Evolutionary conservation across 2,797 vertebrate genomes (phyloP).

Genomic region (Lophius americanus): DNA sequence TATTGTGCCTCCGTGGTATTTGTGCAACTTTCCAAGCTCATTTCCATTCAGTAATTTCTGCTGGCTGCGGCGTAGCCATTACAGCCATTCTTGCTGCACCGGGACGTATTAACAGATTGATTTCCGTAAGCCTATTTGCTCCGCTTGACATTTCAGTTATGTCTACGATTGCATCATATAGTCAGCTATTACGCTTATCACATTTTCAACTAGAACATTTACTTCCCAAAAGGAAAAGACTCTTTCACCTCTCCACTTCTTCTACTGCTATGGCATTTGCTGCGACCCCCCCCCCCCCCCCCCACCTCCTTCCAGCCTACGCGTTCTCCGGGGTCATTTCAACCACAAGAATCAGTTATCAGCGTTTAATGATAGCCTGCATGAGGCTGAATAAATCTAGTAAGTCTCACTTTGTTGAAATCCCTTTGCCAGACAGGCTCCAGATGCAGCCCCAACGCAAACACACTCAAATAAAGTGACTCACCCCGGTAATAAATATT

Average conservation of each 20-base stretch:
- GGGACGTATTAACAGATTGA: background rate
- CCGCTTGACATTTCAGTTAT: background rate
- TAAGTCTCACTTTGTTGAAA: conserved; percentile 5
- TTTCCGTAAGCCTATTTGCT: background rate
- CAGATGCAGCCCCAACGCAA: conserved; percentile 31
- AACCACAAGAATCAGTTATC: conserved; percentile 3
- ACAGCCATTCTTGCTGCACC: background rate
- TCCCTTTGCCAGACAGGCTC: conserved; percentile 11
- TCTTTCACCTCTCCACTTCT: background rate
- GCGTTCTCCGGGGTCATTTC: background rate
- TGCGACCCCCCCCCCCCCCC: background rate
- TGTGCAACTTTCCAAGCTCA: background rate
- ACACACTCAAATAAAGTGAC: conserved; percentile 41
- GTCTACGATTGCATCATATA: background rate
- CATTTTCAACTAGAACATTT: background rate
- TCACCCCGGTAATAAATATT: conserved; percentile 44
- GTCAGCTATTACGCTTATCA: background rate
- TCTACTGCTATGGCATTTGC: background rate
- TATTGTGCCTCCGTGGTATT: background rate
- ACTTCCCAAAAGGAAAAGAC: conserved; percentile 2
- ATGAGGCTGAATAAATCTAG: conserved; percentile 12
- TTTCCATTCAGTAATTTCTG: background rate
- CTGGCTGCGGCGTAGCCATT: background rate
- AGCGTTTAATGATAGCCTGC: background rate
- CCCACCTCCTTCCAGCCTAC: background rate